These are phyloP conservation scores for Prietella phreatophila DNA, from an alignment of 2,113 vertebrate species.

Conservation along the genomic window DNA sequence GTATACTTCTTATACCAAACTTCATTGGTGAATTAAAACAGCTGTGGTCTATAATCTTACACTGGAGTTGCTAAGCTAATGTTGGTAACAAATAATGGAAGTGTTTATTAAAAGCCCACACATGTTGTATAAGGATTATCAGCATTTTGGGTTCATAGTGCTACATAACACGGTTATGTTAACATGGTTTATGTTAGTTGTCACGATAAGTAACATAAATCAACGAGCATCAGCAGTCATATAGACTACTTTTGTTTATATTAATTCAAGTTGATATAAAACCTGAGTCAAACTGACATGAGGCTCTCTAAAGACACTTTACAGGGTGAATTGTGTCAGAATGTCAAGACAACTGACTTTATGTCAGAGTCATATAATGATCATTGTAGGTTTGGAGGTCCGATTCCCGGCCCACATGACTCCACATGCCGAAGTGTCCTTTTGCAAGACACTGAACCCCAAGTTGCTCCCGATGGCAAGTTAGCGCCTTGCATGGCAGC, in stretches of 20 bases:
- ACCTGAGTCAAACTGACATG: neutral
- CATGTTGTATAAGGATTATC: neutral
- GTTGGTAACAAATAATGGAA: neutral
- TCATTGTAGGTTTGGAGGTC: neutral
- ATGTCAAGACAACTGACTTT: neutral
- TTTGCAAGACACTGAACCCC: no score
- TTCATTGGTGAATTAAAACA: neutral
- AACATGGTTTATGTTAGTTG: no score
- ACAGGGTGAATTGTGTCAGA: neutral
- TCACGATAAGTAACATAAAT: neutral
- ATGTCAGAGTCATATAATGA: neutral
- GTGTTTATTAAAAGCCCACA: neutral
- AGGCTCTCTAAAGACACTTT: neutral
- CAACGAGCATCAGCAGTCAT: neutral
- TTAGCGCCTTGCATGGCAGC: no score
- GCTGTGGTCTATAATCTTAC: neutral
- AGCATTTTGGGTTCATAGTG: neutral
- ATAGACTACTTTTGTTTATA: neutral
- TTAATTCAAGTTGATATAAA: neutral
- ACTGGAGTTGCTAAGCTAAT: neutral
- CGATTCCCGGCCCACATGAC: no score
- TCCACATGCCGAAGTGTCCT: no score
- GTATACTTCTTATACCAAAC: neutral
- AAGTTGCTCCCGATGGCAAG: no score
- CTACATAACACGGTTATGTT: neutral